A percentile compares a stretch with the other conserved stretches of the same genome.
Evolutionary conservation across 2,888 invertebrate species (phyloP).

Genomic region (Leptinotarsa tumamoca): DNA sequence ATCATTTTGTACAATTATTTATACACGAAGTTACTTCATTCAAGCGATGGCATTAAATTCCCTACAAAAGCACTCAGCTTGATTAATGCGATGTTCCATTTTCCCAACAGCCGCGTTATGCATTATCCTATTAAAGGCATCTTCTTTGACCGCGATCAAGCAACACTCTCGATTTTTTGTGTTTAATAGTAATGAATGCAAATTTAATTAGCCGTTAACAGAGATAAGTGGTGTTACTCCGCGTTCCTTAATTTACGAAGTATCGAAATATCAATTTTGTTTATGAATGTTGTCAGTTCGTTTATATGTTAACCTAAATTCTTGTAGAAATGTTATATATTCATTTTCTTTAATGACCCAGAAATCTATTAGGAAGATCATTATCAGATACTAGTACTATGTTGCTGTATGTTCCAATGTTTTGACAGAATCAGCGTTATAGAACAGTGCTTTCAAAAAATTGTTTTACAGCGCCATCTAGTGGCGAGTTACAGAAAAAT

Average conservation of each 20-base stretch:
- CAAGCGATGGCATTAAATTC: conserved; percentile 31
- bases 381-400: too few species aligned
- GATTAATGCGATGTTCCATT: conserved; percentile 33
- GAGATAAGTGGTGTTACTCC: conserved; percentile 18
- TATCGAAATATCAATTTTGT: not conserved
- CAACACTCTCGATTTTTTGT: conserved; percentile 9
- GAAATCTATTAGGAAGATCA: too few species aligned
- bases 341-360: too few species aligned
- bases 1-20: conserved; percentile 20
- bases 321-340: too few species aligned
- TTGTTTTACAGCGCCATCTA: too few species aligned
- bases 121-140: conserved; percentile 22
- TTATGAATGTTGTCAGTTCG: not conserved
- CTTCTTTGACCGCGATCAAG: conserved; percentile 19
- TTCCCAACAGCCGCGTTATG: conserved; percentile 17
- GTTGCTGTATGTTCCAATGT: too few species aligned
- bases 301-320: too few species aligned
- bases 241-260: conserved; percentile 1
- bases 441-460: too few species aligned
- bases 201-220: conserved; percentile 23
- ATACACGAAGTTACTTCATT: conserved; percentile 23
- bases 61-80: conserved; percentile 35
- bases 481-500: too few species aligned
- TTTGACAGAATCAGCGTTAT: too few species aligned
- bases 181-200: conserved; percentile 22